phyloP scores from a whole-genome alignment of 1,140 invertebrate genomes.

The Lucilia sericata region DNA sequence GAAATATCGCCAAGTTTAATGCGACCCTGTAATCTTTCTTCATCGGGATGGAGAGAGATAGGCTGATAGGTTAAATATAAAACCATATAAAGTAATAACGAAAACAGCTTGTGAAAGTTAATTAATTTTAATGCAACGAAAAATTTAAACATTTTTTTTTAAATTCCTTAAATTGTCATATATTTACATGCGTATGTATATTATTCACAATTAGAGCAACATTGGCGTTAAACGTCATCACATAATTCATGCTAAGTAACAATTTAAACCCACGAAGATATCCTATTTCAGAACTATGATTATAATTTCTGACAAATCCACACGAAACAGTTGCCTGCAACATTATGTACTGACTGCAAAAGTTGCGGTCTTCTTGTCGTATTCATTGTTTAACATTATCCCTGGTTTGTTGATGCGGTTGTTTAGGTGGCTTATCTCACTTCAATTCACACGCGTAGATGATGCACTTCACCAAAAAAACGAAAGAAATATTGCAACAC shows the following conservation, averaged over 20 bases:
- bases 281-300: no score
- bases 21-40: no score
- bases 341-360: background rate
- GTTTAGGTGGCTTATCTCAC: background rate
- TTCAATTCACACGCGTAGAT: background rate
- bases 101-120: no score
- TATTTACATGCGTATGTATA: no score
- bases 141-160: no score
- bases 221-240: no score
- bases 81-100: no score
- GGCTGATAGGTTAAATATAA: no score
- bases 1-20: no score
- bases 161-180: no score
- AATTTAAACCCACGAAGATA: background rate
- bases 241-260: background rate
- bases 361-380: background rate
- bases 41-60: no score
- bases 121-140: no score
- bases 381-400: background rate
- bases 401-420: background rate
- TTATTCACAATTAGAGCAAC: background rate
- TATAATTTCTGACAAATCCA: background rate
- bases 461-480: background rate
- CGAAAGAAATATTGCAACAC: background rate
- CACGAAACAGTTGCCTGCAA: background rate